Conservation (phyloP, 2,888 invertebrate species). For the Euzophera pinguis region DNA sequence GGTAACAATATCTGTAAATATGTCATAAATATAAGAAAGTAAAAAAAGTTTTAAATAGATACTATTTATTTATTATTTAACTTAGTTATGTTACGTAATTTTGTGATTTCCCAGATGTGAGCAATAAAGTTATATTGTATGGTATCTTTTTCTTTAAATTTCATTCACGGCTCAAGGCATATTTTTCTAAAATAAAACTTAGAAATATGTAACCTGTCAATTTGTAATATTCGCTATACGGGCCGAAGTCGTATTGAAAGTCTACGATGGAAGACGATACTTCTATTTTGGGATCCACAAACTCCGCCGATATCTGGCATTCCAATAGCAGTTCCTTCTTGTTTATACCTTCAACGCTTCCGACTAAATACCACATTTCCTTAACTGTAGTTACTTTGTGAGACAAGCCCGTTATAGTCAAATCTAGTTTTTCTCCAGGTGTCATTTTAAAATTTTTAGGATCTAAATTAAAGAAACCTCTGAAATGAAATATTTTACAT, state of each 20-base stretch:
- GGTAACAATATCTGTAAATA: constrained; percentile 69
- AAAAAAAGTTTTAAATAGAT: too few relatives aligned
- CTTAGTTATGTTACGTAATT: too few relatives aligned
- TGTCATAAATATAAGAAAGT: neutral
- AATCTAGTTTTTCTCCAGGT: constrained; percentile 59
- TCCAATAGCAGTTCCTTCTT: constrained; percentile 74
- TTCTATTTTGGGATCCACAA: constrained; percentile 79
- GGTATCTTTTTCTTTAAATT: too few relatives aligned
- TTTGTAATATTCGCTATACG: constrained; percentile 62
- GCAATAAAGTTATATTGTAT: too few relatives aligned
- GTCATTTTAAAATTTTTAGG: constrained; percentile 67
- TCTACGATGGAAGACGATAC: constrained; percentile 67
- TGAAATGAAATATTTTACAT: constrained; percentile 25
- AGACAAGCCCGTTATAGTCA: constrained; percentile 57
- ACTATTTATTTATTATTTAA: too few relatives aligned
- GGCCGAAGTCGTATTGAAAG: constrained; percentile 73
- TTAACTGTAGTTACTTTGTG: constrained; percentile 57
- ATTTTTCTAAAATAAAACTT: too few relatives aligned
- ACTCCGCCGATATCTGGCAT: constrained; percentile 73
- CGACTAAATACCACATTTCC: constrained; percentile 81
- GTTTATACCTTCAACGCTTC: constrained; percentile 72
- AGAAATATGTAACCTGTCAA: constrained; percentile 73
- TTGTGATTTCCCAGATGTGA: too few relatives aligned
- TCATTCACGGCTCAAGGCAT: too few relatives aligned
- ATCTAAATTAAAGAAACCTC: constrained; percentile 66